Conservation (phyloP, 2,797 vertebrate genomes). For the Pseudotriccus pelzelni region DNA sequence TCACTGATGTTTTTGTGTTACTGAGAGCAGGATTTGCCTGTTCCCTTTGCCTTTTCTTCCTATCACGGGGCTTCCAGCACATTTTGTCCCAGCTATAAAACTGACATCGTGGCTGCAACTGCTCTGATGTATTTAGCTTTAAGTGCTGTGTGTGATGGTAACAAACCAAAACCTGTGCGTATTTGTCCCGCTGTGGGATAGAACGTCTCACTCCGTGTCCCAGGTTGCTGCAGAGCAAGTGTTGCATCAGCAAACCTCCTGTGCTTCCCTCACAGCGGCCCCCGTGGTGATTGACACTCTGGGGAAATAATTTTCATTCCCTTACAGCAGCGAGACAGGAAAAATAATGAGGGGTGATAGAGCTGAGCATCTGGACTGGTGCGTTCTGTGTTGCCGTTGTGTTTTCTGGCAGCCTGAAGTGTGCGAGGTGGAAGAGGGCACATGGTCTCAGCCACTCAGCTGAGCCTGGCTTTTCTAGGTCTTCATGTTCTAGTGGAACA, state of each 20-base stretch:
- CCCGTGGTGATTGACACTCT: not conserved
- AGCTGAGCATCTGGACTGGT: not conserved
- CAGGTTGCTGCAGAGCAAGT: not conserved
- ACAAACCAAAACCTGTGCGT: not conserved
- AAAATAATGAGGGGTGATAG: fast-evolving
- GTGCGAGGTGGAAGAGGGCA: not conserved
- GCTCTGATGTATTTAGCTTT: not conserved
- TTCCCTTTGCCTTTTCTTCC: not conserved
- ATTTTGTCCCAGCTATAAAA: not conserved
- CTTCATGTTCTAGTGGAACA: not conserved
- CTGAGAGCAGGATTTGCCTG: not conserved
- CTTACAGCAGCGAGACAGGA: not conserved
- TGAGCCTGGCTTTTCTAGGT: not conserved
- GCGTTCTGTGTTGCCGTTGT: fast-evolving
- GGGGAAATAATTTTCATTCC: not conserved
- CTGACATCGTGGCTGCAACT: not conserved
- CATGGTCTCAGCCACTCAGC: fast-evolving
- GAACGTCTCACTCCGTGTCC: fast-evolving
- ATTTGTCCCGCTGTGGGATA: not conserved
- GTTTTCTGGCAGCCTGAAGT: fast-evolving
- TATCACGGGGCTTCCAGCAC: not conserved
- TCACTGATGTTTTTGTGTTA: not conserved
- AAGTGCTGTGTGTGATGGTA: not conserved
- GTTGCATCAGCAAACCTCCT: fast-evolving
- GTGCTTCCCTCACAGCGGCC: not conserved